Percentiles rank a stretch among this genome's conserved stretches.
phyloP scores from a whole-genome alignment of 2,113 vertebrate species.

The Corythoichthys intestinalis region DNA sequence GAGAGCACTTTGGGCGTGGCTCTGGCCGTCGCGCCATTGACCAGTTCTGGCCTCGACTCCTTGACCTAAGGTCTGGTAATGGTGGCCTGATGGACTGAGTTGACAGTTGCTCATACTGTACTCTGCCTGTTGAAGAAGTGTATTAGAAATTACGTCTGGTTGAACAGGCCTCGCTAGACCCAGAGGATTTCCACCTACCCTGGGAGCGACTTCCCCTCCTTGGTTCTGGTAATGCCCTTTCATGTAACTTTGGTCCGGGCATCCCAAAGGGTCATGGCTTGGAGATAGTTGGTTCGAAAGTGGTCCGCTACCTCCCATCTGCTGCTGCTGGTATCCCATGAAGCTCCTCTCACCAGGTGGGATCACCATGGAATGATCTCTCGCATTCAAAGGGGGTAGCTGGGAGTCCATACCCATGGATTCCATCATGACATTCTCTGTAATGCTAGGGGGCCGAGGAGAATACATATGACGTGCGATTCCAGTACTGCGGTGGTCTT shows the following conservation, averaged over 20 bases:
- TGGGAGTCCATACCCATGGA: constrained; percentile 75
- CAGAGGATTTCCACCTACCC: constrained; percentile 43
- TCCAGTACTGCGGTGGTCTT: constrained; percentile 72
- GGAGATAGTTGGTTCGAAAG: constrained; percentile 67
- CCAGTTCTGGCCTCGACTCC: constrained; percentile 33
- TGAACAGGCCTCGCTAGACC: constrained; percentile 42
- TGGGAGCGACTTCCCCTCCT: constrained; percentile 46
- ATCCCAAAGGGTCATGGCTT: constrained; percentile 64
- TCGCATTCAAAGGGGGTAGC: constrained; percentile 43
- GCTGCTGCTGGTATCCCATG: constrained; percentile 73
- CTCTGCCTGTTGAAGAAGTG: constrained; percentile 74
- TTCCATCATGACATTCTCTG: constrained; percentile 84
- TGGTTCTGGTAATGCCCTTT: constrained; percentile 64
- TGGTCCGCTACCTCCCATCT: constrained; percentile 40
- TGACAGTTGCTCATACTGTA: constrained; percentile 80
- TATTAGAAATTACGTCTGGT: constrained; percentile 60
- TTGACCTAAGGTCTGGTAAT: constrained; percentile 61
- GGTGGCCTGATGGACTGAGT: constrained; percentile 73
- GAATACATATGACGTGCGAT: constrained; percentile 81
- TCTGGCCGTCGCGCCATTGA: constrained; percentile 70
- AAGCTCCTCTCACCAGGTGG: constrained; percentile 71
- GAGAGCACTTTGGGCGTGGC: constrained; percentile 55
- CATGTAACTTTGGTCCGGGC: constrained; percentile 64
- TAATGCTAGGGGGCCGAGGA: constrained; percentile 86
- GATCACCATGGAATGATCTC: constrained; percentile 65